Conservation (phyloP, 1,140 invertebrate genomes). For the Acarapis woodi region DNA sequence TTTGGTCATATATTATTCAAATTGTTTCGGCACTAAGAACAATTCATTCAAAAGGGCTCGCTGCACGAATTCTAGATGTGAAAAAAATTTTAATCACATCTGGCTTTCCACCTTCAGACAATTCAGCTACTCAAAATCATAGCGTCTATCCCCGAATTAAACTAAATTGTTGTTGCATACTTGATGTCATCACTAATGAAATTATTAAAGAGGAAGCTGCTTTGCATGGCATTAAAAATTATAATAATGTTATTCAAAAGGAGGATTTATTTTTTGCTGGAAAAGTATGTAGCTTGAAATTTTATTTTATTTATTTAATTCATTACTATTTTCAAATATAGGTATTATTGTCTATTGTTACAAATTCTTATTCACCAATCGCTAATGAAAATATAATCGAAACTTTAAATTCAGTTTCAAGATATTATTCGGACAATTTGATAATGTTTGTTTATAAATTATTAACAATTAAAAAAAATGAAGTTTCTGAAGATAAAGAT, state of each 20-base stretch:
- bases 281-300: too few species aligned
- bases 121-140: neutral
- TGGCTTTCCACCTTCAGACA: neutral
- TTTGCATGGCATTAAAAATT: conserved; percentile 27
- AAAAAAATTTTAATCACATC: conserved; percentile 44
- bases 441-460: conserved; percentile 43
- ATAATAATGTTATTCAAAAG: conserved; percentile 53
- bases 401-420: conserved; percentile 57
- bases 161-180: conserved; percentile 46
- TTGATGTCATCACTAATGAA: conserved; percentile 55
- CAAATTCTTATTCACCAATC: conserved; percentile 55
- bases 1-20: conserved; percentile 89
- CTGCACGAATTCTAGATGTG: conserved; percentile 45
- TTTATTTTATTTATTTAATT: too few species aligned
- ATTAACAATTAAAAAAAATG: conserved; percentile 5
- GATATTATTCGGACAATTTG: conserved; percentile 64
- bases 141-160: conserved; percentile 23
- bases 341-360: conserved; percentile 65
- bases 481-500: conserved; percentile 3
- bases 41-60: conserved; percentile 48
- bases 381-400: conserved; percentile 34
- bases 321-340: too few species aligned
- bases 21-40: conserved; percentile 68
- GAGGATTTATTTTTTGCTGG: conserved; percentile 73
- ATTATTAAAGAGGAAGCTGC: conserved; percentile 19